Conservation (phyloP, 2,113 vertebrate genomes). For the Oxyruncus cristatus region DNA sequence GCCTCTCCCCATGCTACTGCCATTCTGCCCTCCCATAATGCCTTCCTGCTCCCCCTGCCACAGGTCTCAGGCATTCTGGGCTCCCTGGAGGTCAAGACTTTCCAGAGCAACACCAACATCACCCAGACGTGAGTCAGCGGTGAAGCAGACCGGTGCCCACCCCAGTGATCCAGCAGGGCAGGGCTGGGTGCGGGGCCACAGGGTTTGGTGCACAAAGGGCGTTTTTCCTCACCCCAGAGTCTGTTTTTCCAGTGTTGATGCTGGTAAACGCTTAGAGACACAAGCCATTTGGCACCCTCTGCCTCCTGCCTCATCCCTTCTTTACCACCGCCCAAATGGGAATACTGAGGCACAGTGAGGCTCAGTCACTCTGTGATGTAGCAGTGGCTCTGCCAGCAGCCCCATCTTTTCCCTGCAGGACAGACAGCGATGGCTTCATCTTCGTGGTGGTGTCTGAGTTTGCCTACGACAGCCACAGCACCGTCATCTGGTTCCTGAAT, state of each 20-base stretch:
- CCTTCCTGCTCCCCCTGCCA: accelerated
- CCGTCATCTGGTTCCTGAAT: background rate
- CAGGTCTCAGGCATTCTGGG: conserved; percentile 30
- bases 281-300: background rate
- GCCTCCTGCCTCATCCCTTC: background rate
- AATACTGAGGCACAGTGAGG: background rate
- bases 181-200: background rate
- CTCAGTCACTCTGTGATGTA: background rate
- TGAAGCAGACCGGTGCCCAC: background rate
- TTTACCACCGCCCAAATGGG: accelerated
- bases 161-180: accelerated
- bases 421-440: background rate
- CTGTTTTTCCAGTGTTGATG: background rate
- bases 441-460: background rate
- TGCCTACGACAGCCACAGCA: background rate
- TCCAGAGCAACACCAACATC: conserved; percentile 40
- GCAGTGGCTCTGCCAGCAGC: background rate
- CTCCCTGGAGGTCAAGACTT: conserved; percentile 37
- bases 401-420: background rate
- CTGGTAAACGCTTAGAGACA: background rate
- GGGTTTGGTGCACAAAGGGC: background rate
- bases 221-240: background rate
- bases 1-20: accelerated
- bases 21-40: background rate
- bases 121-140: background rate